phyloP scores from a whole-genome alignment of 2,797 vertebrate genomes.

The Erpetoichthys calabaricus region DNA sequence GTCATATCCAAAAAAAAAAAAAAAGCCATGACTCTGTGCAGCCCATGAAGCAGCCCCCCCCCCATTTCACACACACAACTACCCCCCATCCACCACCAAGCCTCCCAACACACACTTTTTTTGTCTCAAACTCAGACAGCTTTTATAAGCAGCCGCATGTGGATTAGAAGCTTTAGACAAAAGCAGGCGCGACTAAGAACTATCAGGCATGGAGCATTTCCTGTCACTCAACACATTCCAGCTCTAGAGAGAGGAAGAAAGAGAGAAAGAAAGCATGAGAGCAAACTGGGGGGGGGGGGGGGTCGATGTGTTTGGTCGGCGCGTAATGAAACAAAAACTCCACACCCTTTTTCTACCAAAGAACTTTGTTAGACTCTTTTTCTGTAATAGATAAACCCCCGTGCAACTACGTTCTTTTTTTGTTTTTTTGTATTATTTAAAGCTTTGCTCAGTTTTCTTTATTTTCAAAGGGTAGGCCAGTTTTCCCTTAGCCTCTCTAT shows the following conservation, averaged over 20 bases:
- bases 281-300: conserved; percentile 5
- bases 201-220: conserved; percentile 49
- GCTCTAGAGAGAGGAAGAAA: conserved; percentile 33
- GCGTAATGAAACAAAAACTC: conserved; percentile 20
- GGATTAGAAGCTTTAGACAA: conserved; percentile 61
- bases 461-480: no score
- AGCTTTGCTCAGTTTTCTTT: not conserved
- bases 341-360: conserved; percentile 19
- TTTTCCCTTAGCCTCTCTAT: no score
- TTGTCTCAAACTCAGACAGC: conserved; percentile 42
- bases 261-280: conserved; percentile 23
- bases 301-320: no score
- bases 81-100: no score
- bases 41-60: no score
- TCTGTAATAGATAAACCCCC: conserved; percentile 35
- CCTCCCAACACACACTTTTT: conserved; percentile 10
- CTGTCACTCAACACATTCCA: conserved; percentile 67
- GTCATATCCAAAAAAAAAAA: no score
- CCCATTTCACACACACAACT: no score
- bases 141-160: conserved; percentile 35
- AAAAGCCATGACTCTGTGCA: no score
- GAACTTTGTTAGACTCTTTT: no score
- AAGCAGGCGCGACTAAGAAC: conserved; percentile 48
- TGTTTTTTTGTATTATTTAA: conserved; percentile 15
- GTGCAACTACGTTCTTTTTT: conserved; percentile 31